Percentiles rank a stretch among this genome's conserved stretches.
Evolutionary conservation across 2,888 invertebrate genomes (phyloP).

Genomic region (Campopleginae sp.): DNA sequence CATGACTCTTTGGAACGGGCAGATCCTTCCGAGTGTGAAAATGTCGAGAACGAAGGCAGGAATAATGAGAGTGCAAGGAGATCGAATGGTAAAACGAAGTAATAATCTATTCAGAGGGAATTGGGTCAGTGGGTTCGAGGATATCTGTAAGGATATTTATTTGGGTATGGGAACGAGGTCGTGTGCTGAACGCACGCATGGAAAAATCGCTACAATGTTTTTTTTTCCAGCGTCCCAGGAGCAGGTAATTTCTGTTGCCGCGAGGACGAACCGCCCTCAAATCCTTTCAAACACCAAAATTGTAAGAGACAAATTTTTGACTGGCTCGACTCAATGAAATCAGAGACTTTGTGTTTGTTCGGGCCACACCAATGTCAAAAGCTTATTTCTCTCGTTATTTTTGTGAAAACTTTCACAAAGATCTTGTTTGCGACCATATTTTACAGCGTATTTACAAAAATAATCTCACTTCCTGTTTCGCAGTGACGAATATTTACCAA

Average conservation of each 20-base stretch:
- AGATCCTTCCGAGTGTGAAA: constrained; percentile 61
- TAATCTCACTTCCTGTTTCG: constrained; percentile 29
- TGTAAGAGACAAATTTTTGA: constrained; percentile 59
- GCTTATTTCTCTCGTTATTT: constrained; percentile 1
- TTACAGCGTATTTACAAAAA: not conserved
- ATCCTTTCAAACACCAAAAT: constrained; percentile 46
- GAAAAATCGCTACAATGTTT: constrained; percentile 71
- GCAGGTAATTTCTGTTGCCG: constrained; percentile 57
- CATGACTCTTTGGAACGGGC: constrained; percentile 15
- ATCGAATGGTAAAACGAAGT: constrained; percentile 71
- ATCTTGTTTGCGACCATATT: not conserved
- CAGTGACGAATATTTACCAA: not conserved
- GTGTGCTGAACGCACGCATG: constrained; percentile 78
- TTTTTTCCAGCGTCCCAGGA: constrained; percentile 21
- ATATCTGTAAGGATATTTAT: constrained; percentile 27
- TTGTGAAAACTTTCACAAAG: not conserved
- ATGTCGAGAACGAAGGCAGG: constrained; percentile 50
- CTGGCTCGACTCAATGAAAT: constrained; percentile 43
- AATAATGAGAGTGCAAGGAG: constrained; percentile 35
- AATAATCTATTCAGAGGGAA: constrained; percentile 68
- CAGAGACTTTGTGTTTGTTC: constrained; percentile 38
- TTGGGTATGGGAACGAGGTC: constrained; percentile 76
- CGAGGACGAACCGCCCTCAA: constrained; percentile 47
- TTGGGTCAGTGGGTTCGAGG: constrained; percentile 74
- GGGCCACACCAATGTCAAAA: constrained; percentile 29